Evolutionary conservation across 2,888 invertebrate species (phyloP).

Genomic region (Sinotaia quadrata): DNA sequence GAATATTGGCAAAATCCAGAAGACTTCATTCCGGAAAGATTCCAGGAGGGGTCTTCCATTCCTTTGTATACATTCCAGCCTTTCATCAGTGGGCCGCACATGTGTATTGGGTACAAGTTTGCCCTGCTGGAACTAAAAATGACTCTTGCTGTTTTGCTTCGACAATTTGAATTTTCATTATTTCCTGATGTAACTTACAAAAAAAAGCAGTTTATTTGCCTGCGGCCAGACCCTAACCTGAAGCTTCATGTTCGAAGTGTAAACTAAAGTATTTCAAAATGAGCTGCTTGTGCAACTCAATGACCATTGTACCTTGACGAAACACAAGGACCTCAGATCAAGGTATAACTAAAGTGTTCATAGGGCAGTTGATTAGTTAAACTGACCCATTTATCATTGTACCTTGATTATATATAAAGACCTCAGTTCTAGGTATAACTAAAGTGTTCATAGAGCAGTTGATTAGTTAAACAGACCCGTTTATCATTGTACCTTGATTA

Average conservation of each 20-base stretch:
- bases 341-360: no score
- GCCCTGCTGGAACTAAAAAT: conserved; percentile 49
- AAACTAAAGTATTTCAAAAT: neutral
- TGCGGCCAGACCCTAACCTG: conserved; percentile 45
- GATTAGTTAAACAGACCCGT: no score
- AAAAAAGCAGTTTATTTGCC: conserved; percentile 37
- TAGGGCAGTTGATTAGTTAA: no score
- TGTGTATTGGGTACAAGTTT: conserved; percentile 56
- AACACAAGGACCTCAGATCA: no score
- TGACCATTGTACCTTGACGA: no score
- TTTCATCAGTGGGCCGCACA: conserved; percentile 48
- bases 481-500: no score
- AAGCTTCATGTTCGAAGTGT: conserved; percentile 23
- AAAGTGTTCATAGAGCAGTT: no score
- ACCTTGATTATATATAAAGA: no score
- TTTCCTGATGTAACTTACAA: conserved; percentile 40
- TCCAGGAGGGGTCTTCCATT: conserved; percentile 35
- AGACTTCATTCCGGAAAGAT: conserved; percentile 55
- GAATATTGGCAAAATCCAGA: conserved; percentile 51
- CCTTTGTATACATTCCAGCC: conserved; percentile 41
- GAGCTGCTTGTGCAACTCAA: no score
- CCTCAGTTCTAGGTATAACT: no score
- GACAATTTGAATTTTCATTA: conserved; percentile 38
- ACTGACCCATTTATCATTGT: no score
- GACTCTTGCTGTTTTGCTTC: conserved; percentile 37